These are phyloP conservation scores for Bombus sylvicola DNA, from an alignment of 1,140 invertebrate species.

Conservation along the genomic window DNA sequence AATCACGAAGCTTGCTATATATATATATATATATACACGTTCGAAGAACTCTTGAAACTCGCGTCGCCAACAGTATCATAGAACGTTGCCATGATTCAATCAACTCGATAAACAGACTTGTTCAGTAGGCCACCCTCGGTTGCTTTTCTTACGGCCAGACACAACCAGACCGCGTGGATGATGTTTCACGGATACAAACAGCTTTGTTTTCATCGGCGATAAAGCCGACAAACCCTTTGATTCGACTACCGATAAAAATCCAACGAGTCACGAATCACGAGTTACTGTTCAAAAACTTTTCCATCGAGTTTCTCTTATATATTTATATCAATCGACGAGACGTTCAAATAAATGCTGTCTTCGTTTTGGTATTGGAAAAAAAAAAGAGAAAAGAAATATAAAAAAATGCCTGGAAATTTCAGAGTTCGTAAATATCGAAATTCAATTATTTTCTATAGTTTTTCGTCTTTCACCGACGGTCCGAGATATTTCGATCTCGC, in stretches of 20 bases:
- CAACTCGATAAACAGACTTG: not conserved
- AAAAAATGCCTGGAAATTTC: too few species aligned
- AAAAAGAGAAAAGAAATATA: too few species aligned
- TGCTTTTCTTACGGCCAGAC: not conserved
- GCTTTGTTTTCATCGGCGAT: constrained; percentile 17
- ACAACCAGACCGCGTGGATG: not conserved
- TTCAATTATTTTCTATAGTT: too few species aligned
- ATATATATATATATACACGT: not conserved
- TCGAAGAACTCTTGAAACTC: not conserved
- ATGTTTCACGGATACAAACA: constrained; percentile 16
- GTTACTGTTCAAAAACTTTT: too few species aligned
- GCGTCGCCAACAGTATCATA: not conserved
- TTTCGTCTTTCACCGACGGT: too few species aligned
- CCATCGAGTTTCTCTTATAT: too few species aligned
- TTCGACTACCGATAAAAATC: not conserved
- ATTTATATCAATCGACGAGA: too few species aligned
- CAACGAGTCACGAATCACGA: too few species aligned
- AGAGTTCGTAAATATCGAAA: too few species aligned
- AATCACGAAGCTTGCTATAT: not conserved
- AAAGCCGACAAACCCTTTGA: not conserved
- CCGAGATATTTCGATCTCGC: too few species aligned
- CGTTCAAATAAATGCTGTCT: too few species aligned
- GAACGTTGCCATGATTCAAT: not conserved
- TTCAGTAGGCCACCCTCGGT: not conserved
- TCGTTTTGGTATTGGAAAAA: too few species aligned